Percentiles rank a stretch among this genome's conserved stretches.
These are phyloP conservation scores for Leptarthrus brevirostris DNA, from an alignment of 2,888 invertebrate species.

Conservation along the genomic window DNA sequence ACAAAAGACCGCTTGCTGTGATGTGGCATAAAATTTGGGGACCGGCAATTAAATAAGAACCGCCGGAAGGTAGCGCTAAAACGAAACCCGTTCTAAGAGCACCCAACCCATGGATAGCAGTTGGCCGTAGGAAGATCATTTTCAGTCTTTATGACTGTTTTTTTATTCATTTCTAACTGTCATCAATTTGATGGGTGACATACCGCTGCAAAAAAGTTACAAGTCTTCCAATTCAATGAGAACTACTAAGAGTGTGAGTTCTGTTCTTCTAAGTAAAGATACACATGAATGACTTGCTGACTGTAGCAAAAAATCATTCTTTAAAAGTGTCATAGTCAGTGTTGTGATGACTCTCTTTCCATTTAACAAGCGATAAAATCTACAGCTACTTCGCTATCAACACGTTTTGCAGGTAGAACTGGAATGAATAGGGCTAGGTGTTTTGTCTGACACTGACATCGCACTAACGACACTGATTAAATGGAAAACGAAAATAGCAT, in stretches of 20 bases:
- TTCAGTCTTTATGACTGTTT: not conserved
- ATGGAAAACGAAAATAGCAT: no score
- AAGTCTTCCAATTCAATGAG: not conserved
- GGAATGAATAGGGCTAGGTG: not conserved
- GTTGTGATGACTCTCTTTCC: slow-evolving; percentile 14
- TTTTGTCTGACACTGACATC: not conserved
- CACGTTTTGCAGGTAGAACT: not conserved
- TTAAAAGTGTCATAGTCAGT: slow-evolving; percentile 7
- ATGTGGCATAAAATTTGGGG: not conserved
- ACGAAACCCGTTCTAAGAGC: slow-evolving; percentile 1
- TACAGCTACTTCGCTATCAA: not conserved
- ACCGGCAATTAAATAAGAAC: not conserved
- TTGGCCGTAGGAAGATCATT: not conserved
- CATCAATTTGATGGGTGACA: slow-evolving; percentile 15
- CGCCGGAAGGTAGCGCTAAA: not conserved
- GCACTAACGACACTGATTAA: no score
- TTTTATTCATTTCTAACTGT: slow-evolving; percentile 10
- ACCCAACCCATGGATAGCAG: not conserved
- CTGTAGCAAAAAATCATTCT: not conserved
- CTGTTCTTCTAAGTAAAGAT: not conserved
- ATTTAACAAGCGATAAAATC: slow-evolving; percentile 1
- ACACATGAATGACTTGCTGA: not conserved
- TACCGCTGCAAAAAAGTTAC: not conserved
- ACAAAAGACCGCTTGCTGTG: slow-evolving; percentile 10
- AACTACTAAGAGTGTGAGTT: not conserved